Percentiles rank a stretch among this genome's conserved stretches.
Evolutionary conservation across 2,113 vertebrate genomes (phyloP).

Genomic region (Rhynchomys soricoides): DNA sequence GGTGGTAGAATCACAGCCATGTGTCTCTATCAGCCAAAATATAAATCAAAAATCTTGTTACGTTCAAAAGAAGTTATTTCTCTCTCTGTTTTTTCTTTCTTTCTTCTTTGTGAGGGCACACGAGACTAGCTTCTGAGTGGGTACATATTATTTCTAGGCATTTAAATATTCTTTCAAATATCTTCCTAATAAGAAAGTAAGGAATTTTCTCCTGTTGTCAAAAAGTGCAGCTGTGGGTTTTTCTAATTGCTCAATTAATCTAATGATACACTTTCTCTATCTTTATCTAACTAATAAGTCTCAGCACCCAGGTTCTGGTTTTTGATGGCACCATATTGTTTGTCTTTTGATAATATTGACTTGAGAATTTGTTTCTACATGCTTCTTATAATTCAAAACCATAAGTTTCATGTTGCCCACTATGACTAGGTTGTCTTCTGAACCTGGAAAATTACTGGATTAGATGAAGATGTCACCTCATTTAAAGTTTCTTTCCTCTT

Average conservation of each 20-base stretch:
- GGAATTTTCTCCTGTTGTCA: slow-evolving; percentile 79
- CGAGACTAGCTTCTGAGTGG: slow-evolving; percentile 62
- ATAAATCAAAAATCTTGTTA: slow-evolving; percentile 75
- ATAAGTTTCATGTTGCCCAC: not conserved
- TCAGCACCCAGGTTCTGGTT: slow-evolving; percentile 72
- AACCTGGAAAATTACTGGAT: slow-evolving; percentile 1
- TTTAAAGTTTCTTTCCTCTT: not conserved
- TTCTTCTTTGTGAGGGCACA: slow-evolving; percentile 58
- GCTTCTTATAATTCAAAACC: slow-evolving; percentile 52
- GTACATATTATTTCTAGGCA: slow-evolving; percentile 65
- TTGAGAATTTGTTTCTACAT: slow-evolving; percentile 72
- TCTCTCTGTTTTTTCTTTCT: not conserved
- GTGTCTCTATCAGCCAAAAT: slow-evolving; percentile 63
- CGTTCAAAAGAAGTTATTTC: slow-evolving; percentile 70
- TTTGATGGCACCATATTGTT: slow-evolving; percentile 74
- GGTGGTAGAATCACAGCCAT: slow-evolving; percentile 58
- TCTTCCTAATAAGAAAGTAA: slow-evolving; percentile 77
- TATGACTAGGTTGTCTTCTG: slow-evolving; percentile 30
- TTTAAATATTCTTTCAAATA: slow-evolving; percentile 68
- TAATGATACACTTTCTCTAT: slow-evolving; percentile 85
- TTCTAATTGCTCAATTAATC: slow-evolving; percentile 88
- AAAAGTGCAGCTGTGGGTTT: slow-evolving; percentile 85
- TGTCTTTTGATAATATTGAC: slow-evolving; percentile 70
- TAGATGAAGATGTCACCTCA: not conserved
- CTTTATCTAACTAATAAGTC: slow-evolving; percentile 81